Conservation (phyloP, 2,888 invertebrate species). For the Netelia melanura region DNA sequence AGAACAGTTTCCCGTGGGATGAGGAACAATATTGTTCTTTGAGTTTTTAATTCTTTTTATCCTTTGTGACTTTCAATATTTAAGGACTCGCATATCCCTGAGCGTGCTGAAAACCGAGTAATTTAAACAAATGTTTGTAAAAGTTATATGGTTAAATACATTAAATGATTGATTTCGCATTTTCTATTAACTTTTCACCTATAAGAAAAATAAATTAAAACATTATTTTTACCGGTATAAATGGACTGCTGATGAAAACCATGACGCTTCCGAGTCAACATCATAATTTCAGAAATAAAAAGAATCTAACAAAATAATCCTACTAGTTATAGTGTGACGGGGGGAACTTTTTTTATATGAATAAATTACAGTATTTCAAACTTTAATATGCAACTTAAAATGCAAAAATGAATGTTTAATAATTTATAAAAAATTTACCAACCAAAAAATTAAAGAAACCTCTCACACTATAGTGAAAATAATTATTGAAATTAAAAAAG, state of each 20-base stretch:
- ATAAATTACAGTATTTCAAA: conserved; percentile 26
- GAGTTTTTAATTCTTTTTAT: too few species aligned
- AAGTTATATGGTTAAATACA: neutral
- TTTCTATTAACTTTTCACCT: neutral
- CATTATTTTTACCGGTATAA: neutral
- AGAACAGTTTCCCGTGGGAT: too few species aligned
- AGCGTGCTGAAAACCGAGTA: neutral
- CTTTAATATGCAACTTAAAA: neutral
- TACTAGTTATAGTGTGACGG: neutral
- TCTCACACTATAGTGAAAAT: neutral
- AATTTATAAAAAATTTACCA: neutral
- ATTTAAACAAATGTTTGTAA: neutral
- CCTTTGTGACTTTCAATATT: too few species aligned
- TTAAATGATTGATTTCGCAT: neutral
- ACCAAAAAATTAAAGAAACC: neutral
- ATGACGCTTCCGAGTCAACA: conserved; percentile 10
- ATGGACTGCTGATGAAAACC: conserved; percentile 13
- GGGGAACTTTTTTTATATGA: neutral
- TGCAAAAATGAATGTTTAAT: neutral
- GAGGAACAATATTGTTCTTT: too few species aligned
- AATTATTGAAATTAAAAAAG: neutral
- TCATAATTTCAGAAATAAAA: conserved; percentile 4
- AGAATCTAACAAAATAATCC: neutral
- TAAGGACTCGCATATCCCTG: neutral
- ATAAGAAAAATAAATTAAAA: neutral